A percentile compares a stretch with the other conserved stretches of the same genome.
phyloP scores from a whole-genome alignment of 2,888 invertebrate species.

The Caenorhabditis sp. region DNA sequence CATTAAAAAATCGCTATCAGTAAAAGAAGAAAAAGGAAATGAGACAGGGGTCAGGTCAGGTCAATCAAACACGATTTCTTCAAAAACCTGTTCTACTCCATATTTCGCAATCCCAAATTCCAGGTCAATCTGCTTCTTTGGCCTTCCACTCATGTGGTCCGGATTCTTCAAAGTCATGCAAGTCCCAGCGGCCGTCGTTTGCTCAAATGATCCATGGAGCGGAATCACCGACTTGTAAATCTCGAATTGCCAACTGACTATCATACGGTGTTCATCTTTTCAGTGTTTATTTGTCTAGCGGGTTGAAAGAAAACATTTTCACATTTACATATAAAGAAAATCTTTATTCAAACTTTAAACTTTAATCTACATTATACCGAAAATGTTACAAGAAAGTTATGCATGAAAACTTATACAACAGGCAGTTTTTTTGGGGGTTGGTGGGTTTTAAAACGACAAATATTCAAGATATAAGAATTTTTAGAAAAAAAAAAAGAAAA shows the following conservation, averaged over 20 bases:
- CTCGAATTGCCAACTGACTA: constrained; percentile 7
- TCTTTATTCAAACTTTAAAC: too few species aligned
- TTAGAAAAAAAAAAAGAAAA: too few species aligned
- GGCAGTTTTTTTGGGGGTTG: constrained; percentile 45
- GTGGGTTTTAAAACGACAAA: constrained; percentile 28
- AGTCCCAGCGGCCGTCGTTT: constrained; percentile 59
- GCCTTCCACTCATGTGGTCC: constrained; percentile 72
- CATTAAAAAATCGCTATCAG: neutral
- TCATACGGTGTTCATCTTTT: constrained; percentile 39
- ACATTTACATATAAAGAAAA: too few species aligned
- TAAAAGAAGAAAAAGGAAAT: too few species aligned
- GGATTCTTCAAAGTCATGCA: constrained; percentile 69
- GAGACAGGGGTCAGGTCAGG: neutral
- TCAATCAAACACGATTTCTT: neutral
- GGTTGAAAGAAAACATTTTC: constrained; percentile 24
- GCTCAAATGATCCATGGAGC: constrained; percentile 70
- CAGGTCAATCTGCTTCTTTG: constrained; percentile 74
- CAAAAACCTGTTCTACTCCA: neutral
- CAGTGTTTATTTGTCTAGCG: constrained; percentile 47
- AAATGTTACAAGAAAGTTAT: constrained; percentile 4
- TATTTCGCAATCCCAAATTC: neutral
- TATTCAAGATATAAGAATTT: too few species aligned
- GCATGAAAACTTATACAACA: constrained; percentile 30
- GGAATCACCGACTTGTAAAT: constrained; percentile 68
- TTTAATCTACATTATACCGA: too few species aligned